Base-by-base conservation (phyloP, 2,888 invertebrate species). In the Venusia cambrica region DNA sequence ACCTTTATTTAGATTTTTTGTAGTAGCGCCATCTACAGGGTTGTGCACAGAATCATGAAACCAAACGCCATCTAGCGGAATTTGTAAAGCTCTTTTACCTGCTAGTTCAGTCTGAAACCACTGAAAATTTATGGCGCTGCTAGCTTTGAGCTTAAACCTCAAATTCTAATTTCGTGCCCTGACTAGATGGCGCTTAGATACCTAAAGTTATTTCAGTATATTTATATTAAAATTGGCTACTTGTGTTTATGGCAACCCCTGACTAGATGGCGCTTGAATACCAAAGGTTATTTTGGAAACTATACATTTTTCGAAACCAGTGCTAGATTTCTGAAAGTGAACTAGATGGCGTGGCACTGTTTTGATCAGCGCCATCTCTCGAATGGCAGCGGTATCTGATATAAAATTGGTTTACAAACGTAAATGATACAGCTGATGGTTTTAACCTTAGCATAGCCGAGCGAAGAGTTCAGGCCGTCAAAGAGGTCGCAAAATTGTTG, bases 111-210 rank as follows among this genome's bases (percentile, higher is more conserved):
- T 10, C 10, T 26, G 2, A n/a, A n/a, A 26, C 3, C 3, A 1
- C 19, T 16, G 10, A 18, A 18, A 27, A 17, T 7, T 9, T 5
- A 19, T 33, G 40, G 45, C 43, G 40, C 37, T 17, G 14, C 11
- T 16, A 0, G 2, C 6, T 4, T 17, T 22, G n/a, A n/a, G n/a
- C n/a, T n/a, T n/a, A n/a, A n/a, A n/a, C n/a, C n/a, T n/a, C n/a
- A n/a, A n/a, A n/a, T n/a, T n/a, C n/a, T n/a, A n/a, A n/a, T n/a
- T 11, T 1, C 17, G 4, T 17, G 35, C 30, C 20, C 9, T 24
- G 30, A 5, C 25, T 27, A 45, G 38, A 21, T 45, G 45, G 41
- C 40, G 25, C n/a, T n/a, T n/a, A n/a, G n/a, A n/a, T n/a, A n/a
- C n/a, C n/a, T n/a, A n/a, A n/a, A n/a, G n/a, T n/a, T n/a, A n/a